Evolutionary conservation across 2,888 invertebrate species (phyloP).

Genomic region (Ceriagrion tenellum): DNA sequence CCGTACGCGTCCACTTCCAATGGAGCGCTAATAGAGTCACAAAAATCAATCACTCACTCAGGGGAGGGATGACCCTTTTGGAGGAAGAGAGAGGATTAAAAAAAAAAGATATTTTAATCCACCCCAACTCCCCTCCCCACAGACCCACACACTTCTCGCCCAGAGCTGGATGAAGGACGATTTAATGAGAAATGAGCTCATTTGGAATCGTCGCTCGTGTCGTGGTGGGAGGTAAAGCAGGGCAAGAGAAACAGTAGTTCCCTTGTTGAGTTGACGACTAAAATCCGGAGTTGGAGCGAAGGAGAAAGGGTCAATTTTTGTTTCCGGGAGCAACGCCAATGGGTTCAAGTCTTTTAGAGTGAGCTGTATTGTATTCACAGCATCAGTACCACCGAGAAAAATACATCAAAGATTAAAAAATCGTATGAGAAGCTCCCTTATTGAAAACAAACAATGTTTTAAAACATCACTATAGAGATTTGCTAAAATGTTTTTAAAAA

Average conservation of each 20-base stretch:
- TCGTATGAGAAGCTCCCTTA: too few relatives aligned
- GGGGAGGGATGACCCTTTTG: too few relatives aligned
- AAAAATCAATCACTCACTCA: not conserved
- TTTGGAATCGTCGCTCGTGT: not conserved
- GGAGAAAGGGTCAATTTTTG: not conserved
- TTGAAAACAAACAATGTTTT: too few relatives aligned
- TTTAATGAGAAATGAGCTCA: not conserved
- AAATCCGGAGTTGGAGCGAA: not conserved
- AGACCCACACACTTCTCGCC: too few relatives aligned
- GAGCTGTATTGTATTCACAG: too few relatives aligned
- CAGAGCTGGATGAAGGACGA: not conserved
- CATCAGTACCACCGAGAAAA: too few relatives aligned
- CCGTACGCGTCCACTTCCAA: not conserved
- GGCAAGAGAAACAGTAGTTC: not conserved
- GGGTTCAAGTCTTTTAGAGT: not conserved
- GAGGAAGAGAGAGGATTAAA: too few relatives aligned
- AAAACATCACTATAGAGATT: too few relatives aligned
- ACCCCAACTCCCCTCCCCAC: not conserved
- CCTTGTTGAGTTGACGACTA: not conserved
- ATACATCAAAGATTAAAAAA: too few relatives aligned
- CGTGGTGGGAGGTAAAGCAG: too few relatives aligned
- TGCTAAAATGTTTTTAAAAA: too few relatives aligned
- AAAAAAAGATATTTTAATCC: not conserved
- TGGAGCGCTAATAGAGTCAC: not conserved
- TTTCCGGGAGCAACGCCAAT: not conserved